Evolutionary conservation across 1,140 invertebrate genomes (phyloP), one percentile per base, ranked within the genome.

Genomic region (Microplitis demolitor): DNA sequence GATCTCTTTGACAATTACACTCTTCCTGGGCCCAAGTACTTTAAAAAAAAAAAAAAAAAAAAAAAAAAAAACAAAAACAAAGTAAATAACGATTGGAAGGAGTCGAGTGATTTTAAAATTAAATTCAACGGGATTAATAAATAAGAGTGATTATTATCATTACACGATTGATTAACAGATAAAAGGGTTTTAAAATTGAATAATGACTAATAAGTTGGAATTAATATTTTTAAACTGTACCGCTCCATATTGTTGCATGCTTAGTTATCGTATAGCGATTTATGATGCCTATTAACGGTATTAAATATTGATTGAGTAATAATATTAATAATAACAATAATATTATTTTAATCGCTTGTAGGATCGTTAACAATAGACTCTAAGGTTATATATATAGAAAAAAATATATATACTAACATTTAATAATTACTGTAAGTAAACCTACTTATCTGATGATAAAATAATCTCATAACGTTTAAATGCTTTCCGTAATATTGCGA

Each of bases 1-100:
- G 80, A 78, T 45, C 82, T 84, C 82, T 75, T 71, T 79, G 75
- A 80, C 78, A 74, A 79, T 76, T 69, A 78, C 77, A 85, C 81
- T 86, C 80, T 85, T 83, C 81, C 85, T 80, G 84, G 84, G 84
- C 84, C 85, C 83, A 86, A 86, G 79, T 81, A 85, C 83, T 80
- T 83, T 78, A 78, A 77, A 76, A 66, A 79, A 67, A 67, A 76
- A 68, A 73, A n/a, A 74, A 75, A 74, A 50, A 60, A 34, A 69
- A 45, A 70, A 62, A 54, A 53, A 56, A 70, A 39, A 8, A 39
- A 39, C 9, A 39, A 39, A 39, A 39, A 67, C 54, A 72, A 72
- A 73, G 72, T 69, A 56, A 66, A 72, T 74, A 70, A 64, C 62
- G 53, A 45, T 45, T 63, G 75, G 61, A 53, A 67, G 45, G 62